These are phyloP conservation scores for Bothrops jararaca DNA, from an alignment of 2,113 vertebrate species.

Conservation along the genomic window DNA sequence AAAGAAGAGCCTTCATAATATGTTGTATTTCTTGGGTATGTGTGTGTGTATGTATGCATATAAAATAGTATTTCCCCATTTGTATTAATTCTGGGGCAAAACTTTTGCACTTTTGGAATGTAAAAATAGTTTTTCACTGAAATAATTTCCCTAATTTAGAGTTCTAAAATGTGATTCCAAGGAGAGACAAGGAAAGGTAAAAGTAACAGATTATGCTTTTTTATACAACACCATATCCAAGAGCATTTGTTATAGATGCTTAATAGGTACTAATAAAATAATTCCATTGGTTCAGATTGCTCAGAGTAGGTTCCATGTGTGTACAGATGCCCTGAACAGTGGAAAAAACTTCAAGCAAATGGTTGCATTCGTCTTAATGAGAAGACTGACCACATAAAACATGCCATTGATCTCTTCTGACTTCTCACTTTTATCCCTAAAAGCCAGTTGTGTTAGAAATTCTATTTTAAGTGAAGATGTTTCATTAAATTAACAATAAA, in stretches of 20 bases:
- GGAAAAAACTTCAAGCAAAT: not conserved
- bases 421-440: not conserved
- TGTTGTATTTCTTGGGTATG: not conserved
- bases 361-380: not conserved
- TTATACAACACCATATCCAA: not conserved
- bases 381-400: not conserved
- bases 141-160: not conserved
- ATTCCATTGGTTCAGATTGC: not conserved
- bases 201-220: not conserved
- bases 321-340: not conserved
- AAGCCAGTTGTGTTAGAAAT: not conserved
- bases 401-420: not conserved
- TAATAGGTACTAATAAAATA: not conserved
- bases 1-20: not conserved
- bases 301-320: not conserved
- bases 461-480: not conserved
- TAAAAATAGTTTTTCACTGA: not conserved
- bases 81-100: not conserved
- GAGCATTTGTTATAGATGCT: not conserved
- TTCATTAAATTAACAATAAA: not conserved
- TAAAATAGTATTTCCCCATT: not conserved
- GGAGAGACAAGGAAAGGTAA: not conserved
- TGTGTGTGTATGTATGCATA: not conserved
- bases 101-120: not conserved
- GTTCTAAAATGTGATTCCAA: not conserved